A percentile compares a stretch with the other conserved stretches of the same genome.
phyloP scores from a whole-genome alignment of 2,888 invertebrate genomes.

The Suillia variegata region DNA sequence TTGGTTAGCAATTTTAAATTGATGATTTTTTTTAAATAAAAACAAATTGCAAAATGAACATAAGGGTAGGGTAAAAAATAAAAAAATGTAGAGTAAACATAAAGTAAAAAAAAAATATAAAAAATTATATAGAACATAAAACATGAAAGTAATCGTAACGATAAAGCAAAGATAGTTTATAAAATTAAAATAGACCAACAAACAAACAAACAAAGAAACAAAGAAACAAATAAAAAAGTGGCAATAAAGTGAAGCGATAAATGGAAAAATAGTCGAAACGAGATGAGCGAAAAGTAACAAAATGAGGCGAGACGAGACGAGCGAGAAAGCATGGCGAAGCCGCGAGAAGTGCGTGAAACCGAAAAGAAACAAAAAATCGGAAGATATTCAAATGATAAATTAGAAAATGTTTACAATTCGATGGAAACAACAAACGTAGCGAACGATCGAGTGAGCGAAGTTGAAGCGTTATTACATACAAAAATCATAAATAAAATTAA shows the following conservation, averaged over 20 bases:
- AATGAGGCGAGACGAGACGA: slow-evolving; percentile 12
- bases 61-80: not conserved
- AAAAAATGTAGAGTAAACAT: not conserved
- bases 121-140: not conserved
- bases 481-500: slow-evolving; percentile 15
- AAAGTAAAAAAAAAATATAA: not conserved
- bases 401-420: slow-evolving; percentile 25
- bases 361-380: not conserved
- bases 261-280: not conserved
- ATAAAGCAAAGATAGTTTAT: slow-evolving; percentile 8
- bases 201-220: slow-evolving; percentile 29
- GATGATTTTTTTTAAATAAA: slow-evolving; percentile 11
- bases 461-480: slow-evolving; percentile 9
- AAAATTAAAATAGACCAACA: slow-evolving; percentile 15
- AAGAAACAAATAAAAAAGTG: slow-evolving; percentile 11
- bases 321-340: slow-evolving; percentile 22
- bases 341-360: slow-evolving; percentile 14
- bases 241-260: not conserved
- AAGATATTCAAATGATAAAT: slow-evolving; percentile 21
- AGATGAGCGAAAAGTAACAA: too few relatives aligned
- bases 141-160: slow-evolving; percentile 9
- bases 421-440: slow-evolving; percentile 22
- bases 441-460: too few relatives aligned
- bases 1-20: not conserved
- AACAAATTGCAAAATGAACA: slow-evolving; percentile 34